Evolutionary conservation across 2,113 vertebrate genomes (phyloP), one percentile per base, ranked within the genome.

Genomic region (Equus przewalskii): DNA sequence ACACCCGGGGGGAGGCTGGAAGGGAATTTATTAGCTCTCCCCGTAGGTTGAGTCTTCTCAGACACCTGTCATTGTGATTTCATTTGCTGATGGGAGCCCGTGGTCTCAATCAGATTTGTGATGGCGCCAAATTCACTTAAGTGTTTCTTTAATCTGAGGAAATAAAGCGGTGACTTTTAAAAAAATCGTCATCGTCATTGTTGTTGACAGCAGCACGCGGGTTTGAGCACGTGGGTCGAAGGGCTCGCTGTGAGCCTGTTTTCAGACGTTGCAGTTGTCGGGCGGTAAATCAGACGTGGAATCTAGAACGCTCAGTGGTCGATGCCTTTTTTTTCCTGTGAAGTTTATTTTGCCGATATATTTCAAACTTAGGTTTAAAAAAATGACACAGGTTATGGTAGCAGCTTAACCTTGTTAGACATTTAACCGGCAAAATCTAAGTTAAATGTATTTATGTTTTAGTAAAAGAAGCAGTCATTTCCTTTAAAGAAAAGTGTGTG

Each of bases 191-290:
- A 16, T 96, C 51, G 92, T 80, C 76, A 62, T 96, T 88, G n/a
- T 96, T 96, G 94, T 86, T 96, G 95, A 95, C 95, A 95, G 75
- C 3, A 96, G 96, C 94, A 94, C 18, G 19, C 94, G 89, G 28
- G 3, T 94, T 90, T 91, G 51, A 85, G 83, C 54, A 62, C 58
- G 16, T 49, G n/a, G 49, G 79, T 81, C 69, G 89, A 58, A 94
- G 82, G 94, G 92, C 93, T 98, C 78, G 86, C 67, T 22, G 58
- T 89, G 82, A 94, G 78, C 73, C 62, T 79, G 56, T 91, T 96
- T 95, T 94, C 86, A 98, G 96, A 94, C 72, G 70, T 90, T 82
- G 89, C 89, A 97, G 95, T 98, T 98, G 96, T 98, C 95, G 82
- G 89, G 82, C 46, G 96, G 91, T 96, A 97, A 98, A 96, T 97